Conservation (phyloP, 2,113 vertebrate genomes). For the Crotalus viridis region DNA sequence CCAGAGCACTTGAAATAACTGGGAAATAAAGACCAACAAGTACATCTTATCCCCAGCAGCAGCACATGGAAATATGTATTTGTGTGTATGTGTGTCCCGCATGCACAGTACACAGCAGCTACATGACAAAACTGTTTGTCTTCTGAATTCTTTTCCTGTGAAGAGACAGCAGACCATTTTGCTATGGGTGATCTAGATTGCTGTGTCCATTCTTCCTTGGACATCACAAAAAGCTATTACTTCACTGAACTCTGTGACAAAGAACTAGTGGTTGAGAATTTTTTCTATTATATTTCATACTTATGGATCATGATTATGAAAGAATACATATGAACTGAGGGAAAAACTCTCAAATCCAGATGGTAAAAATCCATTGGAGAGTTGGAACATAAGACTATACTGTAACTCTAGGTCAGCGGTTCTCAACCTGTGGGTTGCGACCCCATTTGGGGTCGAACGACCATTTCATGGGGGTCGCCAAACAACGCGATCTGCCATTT, state of each 20-base stretch:
- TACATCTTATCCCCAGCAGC: conserved; percentile 12
- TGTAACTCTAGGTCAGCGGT: conserved; percentile 27
- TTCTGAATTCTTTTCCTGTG: background rate
- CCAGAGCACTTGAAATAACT: conserved; percentile 27
- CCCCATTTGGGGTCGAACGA: too few relatives aligned
- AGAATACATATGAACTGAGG: conserved; percentile 27
- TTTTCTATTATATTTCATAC: conserved; percentile 28
- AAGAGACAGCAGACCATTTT: background rate
- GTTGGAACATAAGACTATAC: background rate
- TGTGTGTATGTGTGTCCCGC: background rate
- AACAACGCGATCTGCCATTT: too few relatives aligned
- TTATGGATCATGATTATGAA: conserved; percentile 41
- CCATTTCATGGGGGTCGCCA: too few relatives aligned
- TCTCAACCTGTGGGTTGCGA: too few relatives aligned
- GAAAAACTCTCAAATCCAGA: conserved; percentile 14
- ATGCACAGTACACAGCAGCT: background rate
- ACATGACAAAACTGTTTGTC: background rate
- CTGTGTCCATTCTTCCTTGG: background rate
- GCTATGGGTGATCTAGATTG: background rate
- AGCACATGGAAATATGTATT: rapidly evolving
- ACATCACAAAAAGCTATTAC: background rate
- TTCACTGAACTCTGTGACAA: conserved; percentile 33
- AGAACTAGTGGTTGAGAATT: conserved; percentile 14
- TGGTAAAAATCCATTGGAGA: conserved; percentile 15
- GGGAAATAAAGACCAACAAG: conserved; percentile 30